These are phyloP conservation scores for Cordilura impudica DNA, from an alignment of 2,888 invertebrate genomes.

Conservation along the genomic window DNA sequence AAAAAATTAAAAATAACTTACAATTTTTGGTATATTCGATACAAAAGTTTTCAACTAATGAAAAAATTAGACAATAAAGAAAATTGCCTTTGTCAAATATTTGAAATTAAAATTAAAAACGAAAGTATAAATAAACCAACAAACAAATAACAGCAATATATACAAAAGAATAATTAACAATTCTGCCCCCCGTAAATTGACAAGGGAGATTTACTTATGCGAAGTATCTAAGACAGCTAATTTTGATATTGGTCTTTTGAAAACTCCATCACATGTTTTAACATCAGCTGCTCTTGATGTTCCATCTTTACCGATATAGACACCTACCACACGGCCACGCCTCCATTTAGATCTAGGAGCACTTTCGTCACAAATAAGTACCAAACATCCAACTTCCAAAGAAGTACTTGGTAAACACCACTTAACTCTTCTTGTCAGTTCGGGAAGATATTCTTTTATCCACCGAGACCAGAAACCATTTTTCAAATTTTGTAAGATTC, in stretches of 20 bases:
- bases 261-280: conserved; percentile 4
- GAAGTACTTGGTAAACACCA: conserved; percentile 27
- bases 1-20: too few species aligned
- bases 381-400: conserved; percentile 17
- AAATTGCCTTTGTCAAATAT: too few species aligned
- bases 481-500: conserved; percentile 10
- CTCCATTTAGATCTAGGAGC: conserved; percentile 19
- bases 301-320: conserved; percentile 20
- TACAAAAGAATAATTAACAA: too few species aligned
- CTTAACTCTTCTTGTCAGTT: conserved; percentile 33
- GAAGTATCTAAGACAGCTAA: conserved; percentile 19
- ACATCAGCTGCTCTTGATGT: conserved; percentile 11
- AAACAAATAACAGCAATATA: neutral
- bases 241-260: conserved; percentile 20
- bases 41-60: too few species aligned
- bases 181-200: conserved; percentile 49
- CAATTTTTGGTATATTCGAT: too few species aligned
- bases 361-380: conserved; percentile 26
- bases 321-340: conserved; percentile 12
- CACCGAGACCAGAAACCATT: conserved; percentile 14
- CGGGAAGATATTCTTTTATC: conserved; percentile 39
- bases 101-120: too few species aligned
- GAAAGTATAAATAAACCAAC: too few species aligned
- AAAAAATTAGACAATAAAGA: too few species aligned
- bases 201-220: neutral